Evolutionary conservation across 2,888 invertebrate species (phyloP), one percentile per base, ranked within the genome.

Genomic region (Aspidiotus destructor): DNA sequence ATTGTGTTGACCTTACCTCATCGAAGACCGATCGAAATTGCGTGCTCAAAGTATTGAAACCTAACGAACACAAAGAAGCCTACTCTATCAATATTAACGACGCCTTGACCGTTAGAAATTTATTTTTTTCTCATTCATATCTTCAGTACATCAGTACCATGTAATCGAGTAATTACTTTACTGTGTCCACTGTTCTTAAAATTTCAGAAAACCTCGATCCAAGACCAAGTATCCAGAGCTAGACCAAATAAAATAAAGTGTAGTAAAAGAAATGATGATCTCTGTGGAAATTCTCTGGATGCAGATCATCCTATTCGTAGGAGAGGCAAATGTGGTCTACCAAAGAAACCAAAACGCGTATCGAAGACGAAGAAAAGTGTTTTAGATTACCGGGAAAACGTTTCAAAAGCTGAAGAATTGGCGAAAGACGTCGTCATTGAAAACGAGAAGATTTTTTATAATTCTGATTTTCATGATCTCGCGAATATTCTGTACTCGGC

Each of bases 231-330:
- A 13, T 15, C 40, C 40, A 67, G 60, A 52, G 28, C 3, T 41
- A 55, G 28, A 58, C 41, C 42, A 11, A 15, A n/a, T 60, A 42
- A 8, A 40, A 44, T 58, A 13, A 40, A 48, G n/a, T 44, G 40
- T 13, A 16, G n/a, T 52, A 60, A 48, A 60, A 44, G 41, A 58
- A 42, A 48, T 15, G 28, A 55, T 40, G 16, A 11, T 9, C 67
- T 67, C 41, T 15, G 48, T 41, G 67, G 67, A 7, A 67, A 67
- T 60, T 60, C 48, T 40, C 41, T 67, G 11, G 67, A 67, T 67
- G 44, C 67, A 2, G 67, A 67, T 40, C 42, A 58, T 67, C 67
- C 67, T 41, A 28, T 52, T 48, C 67, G 67, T 48, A 17, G 11
- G 40, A 67, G 60, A 48, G 67, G 67, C 40, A 28, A 60, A 16